Evolutionary conservation across 2,888 invertebrate genomes (phyloP).

Genomic region (Invenusta paracnida): DNA sequence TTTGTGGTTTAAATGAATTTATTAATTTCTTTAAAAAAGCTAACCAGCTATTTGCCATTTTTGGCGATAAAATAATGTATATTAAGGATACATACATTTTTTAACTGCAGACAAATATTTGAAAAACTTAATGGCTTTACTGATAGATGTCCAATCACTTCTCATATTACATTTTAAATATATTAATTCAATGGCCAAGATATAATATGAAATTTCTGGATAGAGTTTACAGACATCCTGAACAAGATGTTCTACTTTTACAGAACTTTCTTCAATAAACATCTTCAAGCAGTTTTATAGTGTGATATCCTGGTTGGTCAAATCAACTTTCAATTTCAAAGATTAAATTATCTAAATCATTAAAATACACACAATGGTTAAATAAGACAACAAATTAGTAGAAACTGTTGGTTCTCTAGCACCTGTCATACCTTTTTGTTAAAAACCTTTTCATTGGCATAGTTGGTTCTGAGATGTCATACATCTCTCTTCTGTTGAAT

Average conservation of each 20-base stretch:
- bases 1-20: too few species aligned
- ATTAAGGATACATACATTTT: too few species aligned
- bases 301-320: not conserved
- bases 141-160: too few species aligned
- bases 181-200: not conserved
- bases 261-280: not conserved
- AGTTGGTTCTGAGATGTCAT: not conserved
- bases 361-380: not conserved
- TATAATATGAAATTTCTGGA: not conserved
- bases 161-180: not conserved
- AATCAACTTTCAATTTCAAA: not conserved
- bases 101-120: too few species aligned
- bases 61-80: too few species aligned
- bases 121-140: too few species aligned
- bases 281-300: not conserved
- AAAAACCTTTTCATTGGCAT: not conserved
- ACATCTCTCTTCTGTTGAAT: not conserved
- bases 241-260: not conserved
- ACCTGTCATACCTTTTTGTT: not conserved
- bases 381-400: not conserved
- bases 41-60: too few species aligned
- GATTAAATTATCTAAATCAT: not conserved
- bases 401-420: not conserved
- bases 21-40: too few species aligned
- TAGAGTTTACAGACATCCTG: not conserved